These are phyloP conservation scores for Chironomus riparius DNA, from an alignment of 2,888 invertebrate genomes.

Conservation along the genomic window DNA sequence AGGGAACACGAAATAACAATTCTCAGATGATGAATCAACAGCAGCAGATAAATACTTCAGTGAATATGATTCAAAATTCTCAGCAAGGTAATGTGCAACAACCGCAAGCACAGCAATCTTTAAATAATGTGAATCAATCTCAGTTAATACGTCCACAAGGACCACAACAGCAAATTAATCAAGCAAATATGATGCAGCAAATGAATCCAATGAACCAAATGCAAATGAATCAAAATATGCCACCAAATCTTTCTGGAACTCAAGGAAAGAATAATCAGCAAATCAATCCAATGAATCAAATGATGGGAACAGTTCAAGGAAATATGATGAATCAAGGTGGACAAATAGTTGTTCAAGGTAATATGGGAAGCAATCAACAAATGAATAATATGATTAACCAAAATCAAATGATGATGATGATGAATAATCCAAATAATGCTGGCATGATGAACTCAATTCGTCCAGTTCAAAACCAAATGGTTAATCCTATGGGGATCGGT, in stretches of 20 bases:
- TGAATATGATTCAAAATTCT: not conserved
- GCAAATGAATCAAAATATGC: conserved; percentile 31
- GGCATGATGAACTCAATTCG: conserved; percentile 32
- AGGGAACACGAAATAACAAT: conserved; percentile 46
- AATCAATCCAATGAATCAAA: conserved; percentile 35
- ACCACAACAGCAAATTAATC: conserved; percentile 21
- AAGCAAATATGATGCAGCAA: not conserved
- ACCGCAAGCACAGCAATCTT: conserved; percentile 26
- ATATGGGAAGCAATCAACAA: conserved; percentile 28
- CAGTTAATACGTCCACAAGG: conserved; percentile 26
- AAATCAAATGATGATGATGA: conserved; percentile 45
- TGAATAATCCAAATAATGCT: conserved; percentile 40
- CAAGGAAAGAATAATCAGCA: conserved; percentile 28
- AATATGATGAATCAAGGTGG: conserved; percentile 34
- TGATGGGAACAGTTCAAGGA: conserved; percentile 28
- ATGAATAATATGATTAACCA: conserved; percentile 29
- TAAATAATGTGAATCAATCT: conserved; percentile 29
- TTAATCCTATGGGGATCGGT: conserved; percentile 30
- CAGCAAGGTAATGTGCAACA: not conserved
- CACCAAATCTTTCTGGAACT: not conserved
- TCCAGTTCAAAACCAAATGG: not conserved
- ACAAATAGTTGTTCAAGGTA: conserved; percentile 40
- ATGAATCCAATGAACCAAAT: conserved; percentile 35
- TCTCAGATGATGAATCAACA: conserved; percentile 50
- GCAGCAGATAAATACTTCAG: conserved; percentile 33